Evolutionary conservation across 2,797 vertebrate species (phyloP).

Genomic region (Monodelphis domestica): DNA sequence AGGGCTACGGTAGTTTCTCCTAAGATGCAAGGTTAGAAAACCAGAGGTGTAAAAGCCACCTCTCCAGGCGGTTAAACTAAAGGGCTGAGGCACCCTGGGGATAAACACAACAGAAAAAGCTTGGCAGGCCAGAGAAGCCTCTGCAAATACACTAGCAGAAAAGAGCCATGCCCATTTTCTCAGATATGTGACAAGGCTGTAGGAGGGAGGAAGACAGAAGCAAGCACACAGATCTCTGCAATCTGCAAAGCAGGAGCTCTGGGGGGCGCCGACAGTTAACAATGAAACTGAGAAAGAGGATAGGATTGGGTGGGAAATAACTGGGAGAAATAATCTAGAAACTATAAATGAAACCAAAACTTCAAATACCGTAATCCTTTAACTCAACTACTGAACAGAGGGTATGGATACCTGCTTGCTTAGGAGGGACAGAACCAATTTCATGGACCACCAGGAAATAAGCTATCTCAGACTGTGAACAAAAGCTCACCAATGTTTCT

Average conservation of each 20-base stretch:
- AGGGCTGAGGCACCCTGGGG: constrained; percentile 69
- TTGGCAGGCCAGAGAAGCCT: not conserved
- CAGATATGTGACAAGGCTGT: constrained; percentile 2
- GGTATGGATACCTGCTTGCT: not conserved
- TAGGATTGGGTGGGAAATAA: not conserved
- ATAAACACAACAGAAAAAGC: constrained; percentile 72
- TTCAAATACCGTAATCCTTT: not conserved
- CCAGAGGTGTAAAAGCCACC: constrained; percentile 51
- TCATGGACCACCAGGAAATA: not conserved
- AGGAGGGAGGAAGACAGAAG: not conserved
- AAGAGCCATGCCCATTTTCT: constrained; percentile 1
- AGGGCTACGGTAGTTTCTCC: not conserved
- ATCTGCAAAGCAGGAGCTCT: not conserved
- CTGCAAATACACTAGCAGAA: constrained; percentile 23
- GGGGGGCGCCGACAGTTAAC: not conserved
- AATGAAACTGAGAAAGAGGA: not conserved
- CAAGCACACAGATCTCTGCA: not conserved
- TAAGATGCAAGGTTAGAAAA: constrained; percentile 33
- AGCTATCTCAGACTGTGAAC: not conserved
- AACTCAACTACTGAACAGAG: not conserved
- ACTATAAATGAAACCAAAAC: constrained; percentile 3
- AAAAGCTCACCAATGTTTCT: not conserved
- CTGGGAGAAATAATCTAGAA: not conserved
- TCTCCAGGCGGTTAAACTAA: constrained; percentile 71
- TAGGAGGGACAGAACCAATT: not conserved